Evolutionary conservation across 2,888 invertebrate species (phyloP), one percentile per base, ranked within the genome.

Genomic region (Dasypolia templi): DNA sequence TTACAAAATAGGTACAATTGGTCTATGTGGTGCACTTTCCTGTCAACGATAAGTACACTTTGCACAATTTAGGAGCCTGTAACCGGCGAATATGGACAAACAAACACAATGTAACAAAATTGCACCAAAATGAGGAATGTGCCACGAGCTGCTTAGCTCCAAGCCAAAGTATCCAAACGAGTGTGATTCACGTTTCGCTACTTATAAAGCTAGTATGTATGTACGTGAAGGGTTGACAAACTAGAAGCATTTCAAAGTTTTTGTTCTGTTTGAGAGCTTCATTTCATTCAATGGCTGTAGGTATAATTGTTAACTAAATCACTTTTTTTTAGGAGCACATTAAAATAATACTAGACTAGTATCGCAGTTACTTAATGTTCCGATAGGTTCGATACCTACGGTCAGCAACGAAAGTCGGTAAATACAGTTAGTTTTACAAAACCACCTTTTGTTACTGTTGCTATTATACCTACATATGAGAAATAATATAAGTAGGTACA

Each of bases 31-130:
- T 46, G 71, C 58, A 81, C 59, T 79, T 81, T 73, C 51, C 73
- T 89, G 89, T 90, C 88, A 84, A 84, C 87, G 81, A 84, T 88
- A 87, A 88, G 85, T 88, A 85, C 81, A 82, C 77, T 75, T 77
- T 55, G 64, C 56, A 80, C 72, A 74, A 82, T n/a, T n/a, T n/a
- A n/a, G n/a, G 78, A 85, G 86, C 84, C 69, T 70, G 80, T 86
- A 88, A 82, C 61, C 74, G 46, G 79, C 91, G 80, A 89, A 90
- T 90, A 92, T 86, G 91, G 91, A 72, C 75, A n/a, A n/a, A 72
- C 77, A 79, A 83, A 82, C 88, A 92, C 92, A 92, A 92, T 92
- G 87, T 87, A 75, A 87, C 88, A 88, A 90, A 87, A 91, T 90
- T 89, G 89, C 86, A 83, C 78, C 81, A 81, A 87, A 82, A 85